These are phyloP conservation scores for Potamarius usumacintae DNA, from an alignment of 2,113 vertebrate genomes.

Conservation along the genomic window DNA sequence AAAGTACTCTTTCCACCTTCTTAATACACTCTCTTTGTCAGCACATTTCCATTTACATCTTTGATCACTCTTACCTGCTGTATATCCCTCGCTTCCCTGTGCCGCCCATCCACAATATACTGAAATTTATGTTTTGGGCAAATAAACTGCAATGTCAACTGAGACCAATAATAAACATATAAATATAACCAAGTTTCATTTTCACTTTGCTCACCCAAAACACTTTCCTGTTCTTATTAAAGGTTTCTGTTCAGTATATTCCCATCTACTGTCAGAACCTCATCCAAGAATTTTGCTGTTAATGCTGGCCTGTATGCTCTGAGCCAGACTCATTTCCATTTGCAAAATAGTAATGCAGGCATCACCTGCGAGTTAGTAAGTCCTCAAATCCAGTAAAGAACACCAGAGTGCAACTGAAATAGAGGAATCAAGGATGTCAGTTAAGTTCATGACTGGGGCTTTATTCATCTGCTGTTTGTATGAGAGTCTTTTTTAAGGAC, in stretches of 20 bases:
- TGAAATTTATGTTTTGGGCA: background rate
- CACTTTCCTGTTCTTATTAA: background rate
- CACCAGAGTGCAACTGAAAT: background rate
- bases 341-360: background rate
- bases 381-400: background rate
- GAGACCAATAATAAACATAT: background rate
- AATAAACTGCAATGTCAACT: background rate
- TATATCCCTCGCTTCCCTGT: no score
- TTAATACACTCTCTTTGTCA: no score
- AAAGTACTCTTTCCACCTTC: no score
- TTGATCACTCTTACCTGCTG: no score
- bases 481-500: background rate
- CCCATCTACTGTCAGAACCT: background rate
- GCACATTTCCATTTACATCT: no score
- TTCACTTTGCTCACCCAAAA: background rate
- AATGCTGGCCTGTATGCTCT: slow-evolving; percentile 52
- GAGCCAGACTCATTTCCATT: background rate
- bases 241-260: background rate
- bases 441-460: background rate
- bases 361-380: background rate
- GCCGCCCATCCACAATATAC: background rate
- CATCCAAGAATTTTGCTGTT: slow-evolving; percentile 49
- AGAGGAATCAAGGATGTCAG: background rate
- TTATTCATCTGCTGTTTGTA: background rate
- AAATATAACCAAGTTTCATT: background rate